These are phyloP conservation scores for Cryptotis parvus DNA, from an alignment of 2,113 vertebrate species.

Conservation along the genomic window DNA sequence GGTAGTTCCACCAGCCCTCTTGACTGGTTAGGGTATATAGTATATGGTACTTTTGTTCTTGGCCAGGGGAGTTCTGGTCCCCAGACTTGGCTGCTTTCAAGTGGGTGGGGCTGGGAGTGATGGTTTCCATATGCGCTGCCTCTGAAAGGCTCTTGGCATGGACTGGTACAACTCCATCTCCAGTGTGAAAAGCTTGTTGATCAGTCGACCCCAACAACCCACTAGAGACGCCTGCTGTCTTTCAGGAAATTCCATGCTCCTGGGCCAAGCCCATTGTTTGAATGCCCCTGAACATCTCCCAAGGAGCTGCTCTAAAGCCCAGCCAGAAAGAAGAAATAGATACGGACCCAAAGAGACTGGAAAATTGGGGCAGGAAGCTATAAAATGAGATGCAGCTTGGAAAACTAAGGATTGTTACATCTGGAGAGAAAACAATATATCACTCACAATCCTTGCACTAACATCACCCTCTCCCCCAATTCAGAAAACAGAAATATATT, in stretches of 20 bases:
- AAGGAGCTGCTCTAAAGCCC: slow-evolving; percentile 20
- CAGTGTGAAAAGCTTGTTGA: background rate
- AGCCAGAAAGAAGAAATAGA: slow-evolving; percentile 72
- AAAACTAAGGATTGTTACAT: slow-evolving; percentile 63
- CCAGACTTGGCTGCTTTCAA: slow-evolving; percentile 39
- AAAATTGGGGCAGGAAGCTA: slow-evolving; percentile 69
- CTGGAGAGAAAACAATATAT: slow-evolving; percentile 68
- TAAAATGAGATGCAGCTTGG: slow-evolving; percentile 78
- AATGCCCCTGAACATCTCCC: slow-evolving; percentile 46
- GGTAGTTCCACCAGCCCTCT: background rate
- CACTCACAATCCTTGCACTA: background rate
- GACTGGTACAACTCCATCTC: slow-evolving; percentile 62
- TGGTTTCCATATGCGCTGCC: slow-evolving; percentile 64
- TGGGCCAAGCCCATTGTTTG: slow-evolving; percentile 65
- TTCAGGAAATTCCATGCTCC: slow-evolving; percentile 63
- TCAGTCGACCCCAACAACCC: slow-evolving; percentile 37
- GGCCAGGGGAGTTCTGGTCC: slow-evolving; percentile 29
- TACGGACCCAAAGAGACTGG: slow-evolving; percentile 40
- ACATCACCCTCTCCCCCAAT: no score
- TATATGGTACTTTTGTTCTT: slow-evolving; percentile 35
- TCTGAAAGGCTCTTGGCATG: slow-evolving; percentile 52
- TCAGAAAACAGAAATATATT: background rate
- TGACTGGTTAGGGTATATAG: background rate
- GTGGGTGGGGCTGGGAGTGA: slow-evolving; percentile 52
- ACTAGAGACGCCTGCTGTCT: slow-evolving; percentile 65